Base-by-base conservation (phyloP, 2,797 vertebrate species). In the Podarcis siculus region DNA sequence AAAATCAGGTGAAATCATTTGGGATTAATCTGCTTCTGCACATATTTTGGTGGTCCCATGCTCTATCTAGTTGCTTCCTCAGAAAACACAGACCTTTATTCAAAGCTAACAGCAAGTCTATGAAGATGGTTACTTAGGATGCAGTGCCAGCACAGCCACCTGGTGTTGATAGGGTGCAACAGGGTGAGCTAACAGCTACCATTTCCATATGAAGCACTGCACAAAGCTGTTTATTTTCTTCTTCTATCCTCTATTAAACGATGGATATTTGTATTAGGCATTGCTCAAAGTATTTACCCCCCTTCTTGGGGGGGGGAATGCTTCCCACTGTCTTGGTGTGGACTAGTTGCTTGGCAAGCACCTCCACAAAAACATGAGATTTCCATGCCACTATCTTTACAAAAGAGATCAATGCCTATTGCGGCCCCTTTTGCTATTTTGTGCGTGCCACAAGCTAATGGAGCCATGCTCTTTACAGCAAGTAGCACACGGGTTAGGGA, bases 351-450 rank as follows among this genome's bases (percentile, higher is more conserved):
- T 71, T 58, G 25, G 82, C 88, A 94, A 93, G 91, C 23, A 71
- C 55, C 91, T 90, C 89, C 82, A 84, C 83, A 80, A 90, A 92
- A 35, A 85, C 79, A 83, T 67, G 87, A 15, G 55, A 90, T 91
- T 94, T 90, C 64, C 86, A 91, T 91, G 85, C 49, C 84, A 92
- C 92, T 37, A 89, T 88, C 91, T 92, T 92, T 91, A 93, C 86
- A 94, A 85, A 86, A 88, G 10, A 94, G 91, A 94, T 90, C 95
- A 95, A 92, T 94, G 86, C 45, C 82, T 90, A 64, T 6, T 87
- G 23, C 91, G 90, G 92, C 91, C 82, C 85, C 82, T 89, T 89
- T 91, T 89, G 87, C 88, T 87, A 76, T 77, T 78, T 67, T 91
- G 90, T 94, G 87, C 58, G 79, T 90, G 86, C 91, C 93, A 87